A percentile compares a stretch with the other conserved stretches of the same genome.
Conservation (phyloP, 2,113 vertebrate species). For the Embiotoca jacksoni region DNA sequence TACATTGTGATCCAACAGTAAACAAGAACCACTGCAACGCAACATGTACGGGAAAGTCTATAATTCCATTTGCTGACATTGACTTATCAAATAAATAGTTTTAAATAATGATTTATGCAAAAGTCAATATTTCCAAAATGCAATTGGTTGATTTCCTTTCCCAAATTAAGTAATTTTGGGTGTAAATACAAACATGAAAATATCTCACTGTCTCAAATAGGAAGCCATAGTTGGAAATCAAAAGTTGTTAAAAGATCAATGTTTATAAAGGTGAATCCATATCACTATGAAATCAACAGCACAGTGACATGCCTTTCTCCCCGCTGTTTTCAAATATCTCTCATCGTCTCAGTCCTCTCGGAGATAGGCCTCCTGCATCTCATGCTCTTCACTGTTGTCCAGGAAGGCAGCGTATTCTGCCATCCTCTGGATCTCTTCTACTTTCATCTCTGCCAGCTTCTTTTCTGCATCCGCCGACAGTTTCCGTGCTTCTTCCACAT, state of each 20-base stretch:
- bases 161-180: neutral
- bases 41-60: neutral
- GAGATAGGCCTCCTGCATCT: conserved; percentile 85
- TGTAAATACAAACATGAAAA: conserved; percentile 18
- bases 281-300: conserved; percentile 9
- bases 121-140: neutral
- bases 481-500: conserved; percentile 89
- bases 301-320: neutral
- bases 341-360: conserved; percentile 80
- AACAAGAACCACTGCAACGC: neutral
- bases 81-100: conserved; percentile 63
- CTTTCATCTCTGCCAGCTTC: conserved; percentile 92
- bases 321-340: neutral
- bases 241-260: neutral
- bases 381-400: conserved; percentile 67
- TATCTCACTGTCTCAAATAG: neutral
- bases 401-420: conserved; percentile 77
- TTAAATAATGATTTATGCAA: conserved; percentile 46
- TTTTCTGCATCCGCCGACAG: conserved; percentile 89
- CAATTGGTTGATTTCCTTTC: neutral
- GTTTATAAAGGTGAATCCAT: neutral
- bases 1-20: neutral
- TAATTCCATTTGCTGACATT: neutral
- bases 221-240: neutral
- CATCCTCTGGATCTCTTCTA: conserved; percentile 87